phyloP scores from a whole-genome alignment of 2,888 invertebrate species.

The Sinhomidia bicolor region DNA sequence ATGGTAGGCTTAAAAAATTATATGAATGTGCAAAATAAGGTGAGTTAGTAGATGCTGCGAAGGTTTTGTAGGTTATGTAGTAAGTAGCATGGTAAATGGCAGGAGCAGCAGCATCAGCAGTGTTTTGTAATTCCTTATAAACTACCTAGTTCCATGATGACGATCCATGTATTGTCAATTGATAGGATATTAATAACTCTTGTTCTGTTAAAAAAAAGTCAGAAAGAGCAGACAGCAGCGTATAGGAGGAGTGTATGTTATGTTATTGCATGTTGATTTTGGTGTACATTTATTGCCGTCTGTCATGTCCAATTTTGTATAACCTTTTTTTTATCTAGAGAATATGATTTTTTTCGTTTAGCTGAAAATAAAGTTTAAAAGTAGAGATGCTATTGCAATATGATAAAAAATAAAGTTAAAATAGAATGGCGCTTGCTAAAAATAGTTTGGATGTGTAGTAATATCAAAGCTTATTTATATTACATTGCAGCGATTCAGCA shows the following conservation, averaged over 20 bases:
- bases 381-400: background rate
- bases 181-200: background rate
- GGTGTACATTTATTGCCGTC: background rate
- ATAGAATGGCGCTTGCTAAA: constrained; percentile 3
- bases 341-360: background rate
- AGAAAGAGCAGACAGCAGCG: too few species aligned
- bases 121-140: constrained; percentile 14
- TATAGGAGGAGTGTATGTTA: too few species aligned
- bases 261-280: background rate
- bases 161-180: background rate
- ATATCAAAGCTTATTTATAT: background rate
- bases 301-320: background rate
- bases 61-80: too few species aligned
- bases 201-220: background rate
- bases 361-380: background rate
- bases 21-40: background rate
- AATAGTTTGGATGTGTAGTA: background rate
- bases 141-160: constrained; percentile 1
- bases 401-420: constrained; percentile 6
- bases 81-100: background rate
- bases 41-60: too few species aligned
- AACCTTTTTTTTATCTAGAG: background rate
- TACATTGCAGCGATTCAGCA: background rate
- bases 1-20: background rate
- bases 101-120: background rate